Base-by-base conservation (phyloP, 2,113 vertebrate genomes). In the Macheiramphus alcinus region DNA sequence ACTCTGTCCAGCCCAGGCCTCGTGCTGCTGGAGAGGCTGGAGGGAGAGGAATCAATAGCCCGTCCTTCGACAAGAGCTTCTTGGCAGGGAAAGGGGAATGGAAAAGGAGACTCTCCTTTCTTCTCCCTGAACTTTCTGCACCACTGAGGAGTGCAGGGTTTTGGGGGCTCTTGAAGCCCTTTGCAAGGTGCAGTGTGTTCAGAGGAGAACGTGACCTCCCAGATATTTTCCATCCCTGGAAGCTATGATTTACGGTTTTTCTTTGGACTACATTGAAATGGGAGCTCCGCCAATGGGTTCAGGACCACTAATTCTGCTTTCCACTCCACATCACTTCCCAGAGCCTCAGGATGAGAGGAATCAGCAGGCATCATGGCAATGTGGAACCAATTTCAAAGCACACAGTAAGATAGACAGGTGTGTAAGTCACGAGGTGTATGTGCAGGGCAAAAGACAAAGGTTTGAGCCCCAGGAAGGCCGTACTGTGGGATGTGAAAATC, bases 301-400 rank as follows among this genome's bases (percentile, higher is more conserved):
- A 32, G 70, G 85, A 82, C 58, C n/a, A 59, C 78, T 87, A 83
- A 93, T 63, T 93, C n/a, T 47, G 18, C 48, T 91, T 93, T 95
- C 76, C 50, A 85, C 80, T 95, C 86, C 78, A 75, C 32, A 71
- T 88, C 59, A 3, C 82, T 95, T 96, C 52, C 67, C 34, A 58
- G 63, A 96, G 82, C 79, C 82, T 93, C 50, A 71, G 66, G 75
- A 84, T 81, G 90, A 80, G 59, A 48, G 26, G 34, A 80, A 80
- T 84, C 93, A 86, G 72, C 94, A 86, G 91, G 89, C 71, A 74
- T 80, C 67, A 25, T 11, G 27, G n/a, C 61, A 88, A n/a, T 14
- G 38, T 18, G 53, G 70, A 81, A 81, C 73, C 71, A 81, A 5
- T 94, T 95, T 85, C 70, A 43, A 74, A 92, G 82, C 56, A 58